Conservation (phyloP, 2,888 invertebrate species). For the Teinopalpus imperialis region DNA sequence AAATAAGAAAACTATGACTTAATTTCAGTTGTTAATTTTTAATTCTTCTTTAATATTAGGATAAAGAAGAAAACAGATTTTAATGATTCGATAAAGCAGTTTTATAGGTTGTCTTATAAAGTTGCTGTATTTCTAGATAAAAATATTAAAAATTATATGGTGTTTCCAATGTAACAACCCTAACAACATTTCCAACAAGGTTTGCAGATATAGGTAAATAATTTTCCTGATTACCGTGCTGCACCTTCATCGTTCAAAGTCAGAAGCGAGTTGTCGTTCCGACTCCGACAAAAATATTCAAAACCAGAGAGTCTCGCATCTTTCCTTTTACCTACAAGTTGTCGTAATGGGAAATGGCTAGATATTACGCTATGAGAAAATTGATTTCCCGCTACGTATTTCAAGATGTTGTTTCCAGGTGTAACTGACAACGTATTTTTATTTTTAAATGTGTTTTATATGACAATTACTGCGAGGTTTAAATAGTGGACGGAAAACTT, state of each 20-base stretch:
- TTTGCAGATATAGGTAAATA: constrained; percentile 77
- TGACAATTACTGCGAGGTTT: constrained; percentile 2
- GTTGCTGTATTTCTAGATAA: too few species aligned
- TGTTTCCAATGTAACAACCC: constrained; percentile 45
- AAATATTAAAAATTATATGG: too few species aligned
- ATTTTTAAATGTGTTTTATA: constrained; percentile 10
- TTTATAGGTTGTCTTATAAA: too few species aligned
- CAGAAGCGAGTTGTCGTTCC: constrained; percentile 42
- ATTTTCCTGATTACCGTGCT: constrained; percentile 78
- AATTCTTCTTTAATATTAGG: too few species aligned
- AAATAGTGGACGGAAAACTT: neutral
- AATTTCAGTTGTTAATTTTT: too few species aligned
- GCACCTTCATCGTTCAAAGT: constrained; percentile 55
- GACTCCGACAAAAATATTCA: constrained; percentile 71
- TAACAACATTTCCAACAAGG: constrained; percentile 52
- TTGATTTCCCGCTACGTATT: constrained; percentile 66
- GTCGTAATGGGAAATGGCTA: constrained; percentile 42
- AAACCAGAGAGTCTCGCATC: constrained; percentile 40
- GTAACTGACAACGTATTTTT: constrained; percentile 3
- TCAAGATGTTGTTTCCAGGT: constrained; percentile 41
- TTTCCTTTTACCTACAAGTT: constrained; percentile 36
- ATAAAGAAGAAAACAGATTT: too few species aligned
- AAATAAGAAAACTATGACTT: too few species aligned
- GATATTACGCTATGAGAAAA: constrained; percentile 55
- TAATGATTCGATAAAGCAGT: too few species aligned